Percentiles rank a stretch among this genome's conserved stretches.
Conservation (phyloP, 2,113 vertebrate species). For the Piaya cayana region DNA sequence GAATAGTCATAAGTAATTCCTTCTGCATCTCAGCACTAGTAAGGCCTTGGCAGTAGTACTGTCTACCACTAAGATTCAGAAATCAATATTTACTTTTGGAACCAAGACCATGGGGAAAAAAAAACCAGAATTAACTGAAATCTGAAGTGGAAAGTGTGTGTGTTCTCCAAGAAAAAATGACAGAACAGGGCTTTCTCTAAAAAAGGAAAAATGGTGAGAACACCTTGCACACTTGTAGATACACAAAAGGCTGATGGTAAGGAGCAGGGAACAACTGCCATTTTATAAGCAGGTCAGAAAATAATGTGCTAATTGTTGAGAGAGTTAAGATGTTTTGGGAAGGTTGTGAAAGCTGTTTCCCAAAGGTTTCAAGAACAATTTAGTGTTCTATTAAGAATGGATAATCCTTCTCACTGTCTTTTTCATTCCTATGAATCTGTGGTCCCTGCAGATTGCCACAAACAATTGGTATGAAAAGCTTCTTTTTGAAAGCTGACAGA, state of each 20-base stretch:
- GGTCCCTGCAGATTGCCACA: constrained; percentile 3
- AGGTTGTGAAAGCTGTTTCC: neutral
- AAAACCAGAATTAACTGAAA: neutral
- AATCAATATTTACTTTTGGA: neutral
- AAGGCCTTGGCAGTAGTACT: neutral
- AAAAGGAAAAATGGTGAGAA: neutral
- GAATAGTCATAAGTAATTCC: neutral
- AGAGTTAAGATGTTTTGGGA: neutral
- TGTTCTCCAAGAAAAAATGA: neutral
- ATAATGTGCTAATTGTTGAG: neutral
- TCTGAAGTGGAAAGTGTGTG: neutral
- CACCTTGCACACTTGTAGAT: neutral
- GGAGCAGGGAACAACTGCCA: neutral
- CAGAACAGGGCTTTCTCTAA: neutral
- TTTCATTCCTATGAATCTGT: neutral
- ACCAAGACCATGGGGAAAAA: neutral
- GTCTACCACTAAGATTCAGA: neutral
- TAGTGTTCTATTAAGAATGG: neutral
- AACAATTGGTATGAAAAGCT: neutral
- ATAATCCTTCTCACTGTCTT: neutral
- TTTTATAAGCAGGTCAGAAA: neutral
- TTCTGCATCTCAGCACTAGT: neutral
- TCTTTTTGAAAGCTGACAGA: neutral
- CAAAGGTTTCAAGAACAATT: neutral
- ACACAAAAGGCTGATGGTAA: neutral